A percentile compares a stretch with the other conserved stretches of the same genome.
Conservation (phyloP, 2,888 invertebrate genomes). For the Ctena decussata region DNA sequence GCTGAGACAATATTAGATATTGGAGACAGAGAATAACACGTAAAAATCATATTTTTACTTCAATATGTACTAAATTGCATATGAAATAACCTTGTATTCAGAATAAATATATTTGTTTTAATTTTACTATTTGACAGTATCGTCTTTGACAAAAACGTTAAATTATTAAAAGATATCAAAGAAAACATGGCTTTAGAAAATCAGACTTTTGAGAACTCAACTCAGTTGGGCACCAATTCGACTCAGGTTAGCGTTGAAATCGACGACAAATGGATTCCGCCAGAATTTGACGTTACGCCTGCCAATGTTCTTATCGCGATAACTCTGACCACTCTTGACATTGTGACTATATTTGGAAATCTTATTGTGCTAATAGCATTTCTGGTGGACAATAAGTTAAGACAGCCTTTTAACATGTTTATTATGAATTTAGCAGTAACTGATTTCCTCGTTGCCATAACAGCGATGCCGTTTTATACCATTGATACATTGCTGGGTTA, state of each 20-base stretch:
- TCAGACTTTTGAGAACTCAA: neutral
- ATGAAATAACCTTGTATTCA: no score
- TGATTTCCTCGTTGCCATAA: conserved; percentile 84
- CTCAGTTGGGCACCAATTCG: neutral
- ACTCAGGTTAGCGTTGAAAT: neutral
- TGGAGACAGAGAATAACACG: no score
- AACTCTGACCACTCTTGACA: conserved; percentile 70
- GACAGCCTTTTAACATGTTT: conserved; percentile 84
- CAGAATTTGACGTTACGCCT: conserved; percentile 48
- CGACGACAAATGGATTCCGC: conserved; percentile 28
- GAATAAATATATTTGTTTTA: no score
- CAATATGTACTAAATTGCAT: no score
- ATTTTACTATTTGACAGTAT: no score
- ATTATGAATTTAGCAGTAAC: conserved; percentile 80
- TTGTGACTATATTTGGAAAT: conserved; percentile 83
- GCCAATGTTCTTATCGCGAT: conserved; percentile 67
- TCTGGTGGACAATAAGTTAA: conserved; percentile 79
- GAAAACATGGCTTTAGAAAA: neutral
- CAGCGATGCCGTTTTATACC: conserved; percentile 86
- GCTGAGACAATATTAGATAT: no score
- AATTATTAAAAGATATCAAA: no score
- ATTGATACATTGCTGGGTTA: conserved; percentile 84
- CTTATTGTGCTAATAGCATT: conserved; percentile 84
- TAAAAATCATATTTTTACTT: no score
- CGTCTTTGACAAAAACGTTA: no score